A percentile compares a stretch with the other conserved stretches of the same genome.
These are phyloP conservation scores for Danionella dracula DNA, from an alignment of 2,797 vertebrate genomes.

Conservation along the genomic window DNA sequence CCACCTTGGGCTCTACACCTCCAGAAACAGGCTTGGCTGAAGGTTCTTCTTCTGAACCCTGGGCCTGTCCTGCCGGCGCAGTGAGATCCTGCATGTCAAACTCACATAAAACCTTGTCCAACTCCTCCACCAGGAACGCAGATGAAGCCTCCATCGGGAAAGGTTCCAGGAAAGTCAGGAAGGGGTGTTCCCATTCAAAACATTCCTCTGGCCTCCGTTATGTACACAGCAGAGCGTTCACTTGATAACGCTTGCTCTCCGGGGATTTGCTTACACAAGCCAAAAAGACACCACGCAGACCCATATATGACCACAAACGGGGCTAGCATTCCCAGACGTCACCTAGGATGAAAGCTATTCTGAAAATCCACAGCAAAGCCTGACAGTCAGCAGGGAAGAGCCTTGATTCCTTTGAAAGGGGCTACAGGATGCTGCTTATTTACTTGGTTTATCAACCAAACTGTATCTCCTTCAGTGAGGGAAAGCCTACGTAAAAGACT, in stretches of 20 bases:
- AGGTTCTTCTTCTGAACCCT: background rate
- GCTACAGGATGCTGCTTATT: slow-evolving; percentile 1
- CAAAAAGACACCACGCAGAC: slow-evolving; percentile 6
- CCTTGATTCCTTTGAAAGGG: background rate
- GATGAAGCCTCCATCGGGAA: background rate
- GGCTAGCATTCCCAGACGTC: slow-evolving; percentile 5
- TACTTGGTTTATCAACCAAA: background rate
- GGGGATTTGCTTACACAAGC: slow-evolving; percentile 25
- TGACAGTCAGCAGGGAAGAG: background rate
- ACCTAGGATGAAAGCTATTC: slow-evolving; percentile 2
- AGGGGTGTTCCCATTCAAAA: slow-evolving; percentile 39
- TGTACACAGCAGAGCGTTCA: slow-evolving; percentile 44
- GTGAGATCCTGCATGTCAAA: slow-evolving; percentile 11
- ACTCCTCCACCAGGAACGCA: background rate
- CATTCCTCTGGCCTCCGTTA: slow-evolving; percentile 56
- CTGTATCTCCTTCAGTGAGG: too few species aligned
- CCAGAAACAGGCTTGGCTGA: background rate
- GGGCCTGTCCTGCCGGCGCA: background rate
- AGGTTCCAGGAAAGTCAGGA: slow-evolving; percentile 34
- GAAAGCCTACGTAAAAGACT: background rate
- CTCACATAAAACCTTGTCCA: slow-evolving; percentile 5
- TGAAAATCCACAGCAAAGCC: background rate
- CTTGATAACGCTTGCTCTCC: slow-evolving; percentile 38
- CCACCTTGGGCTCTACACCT: too few species aligned
- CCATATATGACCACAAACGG: slow-evolving; percentile 5